Percentiles rank a stretch among this genome's conserved stretches.
These are phyloP conservation scores for Leptura quadrifasciata DNA, from an alignment of 2,888 invertebrate genomes.

Conservation along the genomic window DNA sequence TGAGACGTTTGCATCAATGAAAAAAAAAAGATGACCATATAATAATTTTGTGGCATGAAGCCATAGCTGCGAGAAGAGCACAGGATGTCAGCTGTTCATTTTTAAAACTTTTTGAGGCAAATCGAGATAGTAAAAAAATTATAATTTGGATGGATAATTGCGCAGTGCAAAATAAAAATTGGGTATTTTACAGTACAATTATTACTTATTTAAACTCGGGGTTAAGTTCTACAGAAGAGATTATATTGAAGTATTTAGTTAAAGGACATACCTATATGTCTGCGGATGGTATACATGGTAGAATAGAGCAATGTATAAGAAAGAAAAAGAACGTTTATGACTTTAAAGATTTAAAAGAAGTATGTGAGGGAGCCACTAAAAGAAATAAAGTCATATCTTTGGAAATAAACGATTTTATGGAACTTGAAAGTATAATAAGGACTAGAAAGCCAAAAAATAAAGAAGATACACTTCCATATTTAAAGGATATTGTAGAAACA, in stretches of 20 bases:
- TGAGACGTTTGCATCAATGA: too few species aligned
- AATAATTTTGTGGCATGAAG: too few species aligned
- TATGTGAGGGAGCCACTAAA: not conserved
- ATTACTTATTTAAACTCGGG: not conserved
- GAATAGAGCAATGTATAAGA: not conserved
- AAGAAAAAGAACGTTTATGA: not conserved
- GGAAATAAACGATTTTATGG: not conserved
- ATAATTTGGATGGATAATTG: conserved; percentile 1
- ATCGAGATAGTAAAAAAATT: too few species aligned
- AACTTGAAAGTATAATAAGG: not conserved
- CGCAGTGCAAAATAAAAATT: not conserved
- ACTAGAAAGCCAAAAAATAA: not conserved
- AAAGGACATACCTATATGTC: not conserved
- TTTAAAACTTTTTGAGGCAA: too few species aligned
- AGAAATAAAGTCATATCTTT: not conserved
- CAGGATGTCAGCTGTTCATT: too few species aligned
- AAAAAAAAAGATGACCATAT: too few species aligned
- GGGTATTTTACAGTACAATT: not conserved
- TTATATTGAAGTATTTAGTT: not conserved
- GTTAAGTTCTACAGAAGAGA: not conserved
- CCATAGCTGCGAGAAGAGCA: too few species aligned
- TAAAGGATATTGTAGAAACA: not conserved
- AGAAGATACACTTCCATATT: not conserved
- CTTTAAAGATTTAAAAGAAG: not conserved
- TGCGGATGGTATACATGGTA: not conserved